Conservation (phyloP, 2,888 invertebrate species). For the Falcaria lacertinaria region DNA sequence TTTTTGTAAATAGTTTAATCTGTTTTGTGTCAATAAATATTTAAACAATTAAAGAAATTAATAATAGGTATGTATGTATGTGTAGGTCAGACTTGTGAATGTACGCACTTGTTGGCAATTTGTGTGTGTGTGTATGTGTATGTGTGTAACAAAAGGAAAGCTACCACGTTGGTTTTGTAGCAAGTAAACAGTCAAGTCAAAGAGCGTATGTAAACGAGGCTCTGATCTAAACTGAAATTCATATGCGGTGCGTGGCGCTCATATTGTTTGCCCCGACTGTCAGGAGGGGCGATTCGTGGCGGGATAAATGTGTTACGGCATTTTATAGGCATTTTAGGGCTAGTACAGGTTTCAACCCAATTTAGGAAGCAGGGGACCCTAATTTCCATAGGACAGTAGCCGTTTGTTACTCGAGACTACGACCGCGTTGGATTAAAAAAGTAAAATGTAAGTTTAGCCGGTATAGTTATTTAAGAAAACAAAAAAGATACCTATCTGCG, state of each 20-base stretch:
- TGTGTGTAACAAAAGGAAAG: too few species aligned
- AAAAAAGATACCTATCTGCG: too few species aligned
- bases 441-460: too few species aligned
- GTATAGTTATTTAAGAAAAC: too few species aligned
- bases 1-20: too few species aligned
- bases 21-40: too few species aligned
- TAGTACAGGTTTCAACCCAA: not conserved
- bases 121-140: too few species aligned
- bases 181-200: constrained; percentile 9
- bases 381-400: not conserved
- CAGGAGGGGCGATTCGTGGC: constrained; percentile 27
- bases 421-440: too few species aligned
- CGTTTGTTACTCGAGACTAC: not conserved
- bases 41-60: too few species aligned
- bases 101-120: too few species aligned
- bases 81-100: too few species aligned
- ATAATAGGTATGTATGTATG: too few species aligned
- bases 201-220: constrained; percentile 17
- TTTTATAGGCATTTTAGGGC: not conserved
- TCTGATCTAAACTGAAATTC: constrained; percentile 46
- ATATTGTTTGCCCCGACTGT: constrained; percentile 48
- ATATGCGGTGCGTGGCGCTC: constrained; percentile 37
- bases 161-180: not conserved
- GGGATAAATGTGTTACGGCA: constrained; percentile 20
- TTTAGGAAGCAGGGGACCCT: not conserved